Evolutionary conservation across 1,140 invertebrate species (phyloP), one percentile per base, ranked within the genome.

Genomic region (Heterodera schachtii): DNA sequence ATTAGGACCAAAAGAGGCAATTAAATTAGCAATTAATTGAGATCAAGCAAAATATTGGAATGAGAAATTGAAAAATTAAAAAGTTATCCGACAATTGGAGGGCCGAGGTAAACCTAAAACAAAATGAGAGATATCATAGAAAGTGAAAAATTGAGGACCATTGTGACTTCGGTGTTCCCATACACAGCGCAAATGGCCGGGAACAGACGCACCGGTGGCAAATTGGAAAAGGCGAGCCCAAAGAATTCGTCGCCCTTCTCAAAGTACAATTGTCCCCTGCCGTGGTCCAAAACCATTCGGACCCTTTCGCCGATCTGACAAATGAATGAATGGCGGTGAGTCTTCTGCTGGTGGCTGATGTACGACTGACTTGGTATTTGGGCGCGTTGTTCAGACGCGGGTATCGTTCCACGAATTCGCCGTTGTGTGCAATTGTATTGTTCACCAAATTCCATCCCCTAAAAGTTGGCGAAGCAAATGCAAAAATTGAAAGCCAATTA

Each of bases 81-180:
- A 31, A 31, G 31, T 52, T 6, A 52, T 52, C 49, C 49, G 49
- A 52, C 49, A 52, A 52, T 52, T 52, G 49, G 49, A 52, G 49
- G 49, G 49, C 49, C 49, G 49, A 52, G 49, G 11, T 52, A 52
- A 6, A 52, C 49, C 49, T 52, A 52, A 52, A 6, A 52, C 6
- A 52, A 52, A 11, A 52, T 0, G 31, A 31, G 1, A 31, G n/a
- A n/a, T n/a, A 31, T 31, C 1, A 31, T 31, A 31, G 31, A 1
- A 31, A 31, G 31, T 31, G 0, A 2, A 52, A 52, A 52, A 52
- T 52, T 52, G 11, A 2, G 0, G 11, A 98, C 95, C 96, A 98
- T 98, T 44, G 96, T 97, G n/a, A 98, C 96, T 93, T 98, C 97
- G 49, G 96, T 98, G 90, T 98, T 98, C 82, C 96, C 97, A 92